Conservation (phyloP, 2,797 vertebrate genomes). For the Phaenicophaeus curvirostris region DNA sequence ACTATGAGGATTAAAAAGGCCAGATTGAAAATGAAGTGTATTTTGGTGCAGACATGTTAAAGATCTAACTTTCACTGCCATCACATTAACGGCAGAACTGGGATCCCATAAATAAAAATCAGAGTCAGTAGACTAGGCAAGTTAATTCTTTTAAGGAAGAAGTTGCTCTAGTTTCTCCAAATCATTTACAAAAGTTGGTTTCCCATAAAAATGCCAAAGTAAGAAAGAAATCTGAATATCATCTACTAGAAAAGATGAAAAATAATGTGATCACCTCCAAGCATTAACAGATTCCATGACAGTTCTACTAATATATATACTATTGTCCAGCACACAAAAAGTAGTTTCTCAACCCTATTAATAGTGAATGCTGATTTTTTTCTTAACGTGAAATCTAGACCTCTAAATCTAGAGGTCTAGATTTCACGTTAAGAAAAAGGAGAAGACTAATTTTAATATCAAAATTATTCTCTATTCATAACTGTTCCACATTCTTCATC, state of each 20-base stretch:
- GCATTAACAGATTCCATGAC: not conserved
- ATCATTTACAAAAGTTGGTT: not conserved
- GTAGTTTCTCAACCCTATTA: not conserved
- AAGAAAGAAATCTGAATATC: not conserved
- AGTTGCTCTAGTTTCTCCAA: not conserved
- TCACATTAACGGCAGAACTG: not conserved
- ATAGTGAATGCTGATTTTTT: not conserved
- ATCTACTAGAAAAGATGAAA: not conserved
- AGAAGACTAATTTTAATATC: not conserved
- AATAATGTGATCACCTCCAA: not conserved
- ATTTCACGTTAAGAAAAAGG: too few relatives aligned
- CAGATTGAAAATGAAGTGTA: not conserved
- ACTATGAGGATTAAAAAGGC: not conserved
- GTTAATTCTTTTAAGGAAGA: not conserved
- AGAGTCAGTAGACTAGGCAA: not conserved
- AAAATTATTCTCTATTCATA: not conserved
- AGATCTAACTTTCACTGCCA: not conserved
- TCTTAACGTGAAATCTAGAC: not conserved
- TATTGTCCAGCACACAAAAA: not conserved
- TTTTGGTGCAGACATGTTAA: not conserved
- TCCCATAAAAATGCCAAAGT: not conserved
- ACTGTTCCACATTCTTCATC: not conserved
- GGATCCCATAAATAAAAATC: not conserved
- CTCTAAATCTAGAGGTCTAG: not conserved
- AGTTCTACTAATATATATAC: not conserved